Evolutionary conservation across 2,888 invertebrate genomes (phyloP).

Genomic region (Eristalis pertinax): DNA sequence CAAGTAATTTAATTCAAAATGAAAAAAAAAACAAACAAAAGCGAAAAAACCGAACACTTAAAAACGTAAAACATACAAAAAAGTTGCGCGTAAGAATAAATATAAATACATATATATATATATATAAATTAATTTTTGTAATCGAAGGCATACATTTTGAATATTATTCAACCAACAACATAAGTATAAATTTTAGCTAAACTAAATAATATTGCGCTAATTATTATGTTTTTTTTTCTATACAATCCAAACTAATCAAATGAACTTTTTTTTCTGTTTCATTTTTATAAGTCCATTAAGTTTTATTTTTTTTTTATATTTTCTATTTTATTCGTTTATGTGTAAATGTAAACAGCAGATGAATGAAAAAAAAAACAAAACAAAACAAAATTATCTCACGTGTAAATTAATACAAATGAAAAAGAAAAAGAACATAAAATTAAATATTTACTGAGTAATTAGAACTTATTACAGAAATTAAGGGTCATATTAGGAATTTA

Average conservation of each 20-base stretch:
- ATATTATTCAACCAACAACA: conserved; percentile 52
- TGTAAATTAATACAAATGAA: conserved; percentile 50
- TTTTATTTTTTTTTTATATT: conserved; percentile 36
- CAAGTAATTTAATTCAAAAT: conserved; percentile 27
- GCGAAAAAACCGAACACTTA: background rate
- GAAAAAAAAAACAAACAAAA: conserved; percentile 15
- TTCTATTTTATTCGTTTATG: conserved; percentile 19
- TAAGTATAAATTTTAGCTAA: conserved; percentile 57
- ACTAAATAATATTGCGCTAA: conserved; percentile 52
- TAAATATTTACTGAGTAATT: conserved; percentile 52
- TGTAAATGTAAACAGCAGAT: conserved; percentile 8
- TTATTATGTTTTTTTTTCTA: conserved; percentile 1
- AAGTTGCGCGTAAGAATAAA: conserved; percentile 17
- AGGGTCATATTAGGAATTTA: conserved; percentile 60
- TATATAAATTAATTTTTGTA: conserved; percentile 52
- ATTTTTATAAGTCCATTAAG: conserved; percentile 21
- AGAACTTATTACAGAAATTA: conserved; percentile 54
- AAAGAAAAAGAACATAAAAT: conserved; percentile 21
- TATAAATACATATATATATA: background rate
- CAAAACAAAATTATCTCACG: conserved; percentile 41
- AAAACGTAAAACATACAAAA: conserved; percentile 18
- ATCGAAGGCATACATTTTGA: conserved; percentile 43
- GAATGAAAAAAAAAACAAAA: background rate
- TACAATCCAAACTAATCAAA: conserved; percentile 19
- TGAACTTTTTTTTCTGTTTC: conserved; percentile 15